phyloP scores from a whole-genome alignment of 2,888 invertebrate species.

The Carterocephalus palaemon region DNA sequence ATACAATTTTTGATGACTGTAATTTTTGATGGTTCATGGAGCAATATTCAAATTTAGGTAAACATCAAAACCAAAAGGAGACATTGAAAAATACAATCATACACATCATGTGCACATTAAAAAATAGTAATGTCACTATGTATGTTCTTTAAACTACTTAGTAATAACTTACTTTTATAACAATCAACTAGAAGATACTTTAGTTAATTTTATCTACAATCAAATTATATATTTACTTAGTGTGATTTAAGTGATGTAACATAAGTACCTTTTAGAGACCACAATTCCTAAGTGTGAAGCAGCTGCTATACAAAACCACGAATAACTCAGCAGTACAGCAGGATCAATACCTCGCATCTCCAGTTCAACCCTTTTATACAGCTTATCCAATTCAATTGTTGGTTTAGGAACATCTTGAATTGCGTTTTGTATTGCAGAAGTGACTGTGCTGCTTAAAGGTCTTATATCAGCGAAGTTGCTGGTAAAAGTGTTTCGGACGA shows the following conservation, averaged over 20 bases:
- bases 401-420: slow-evolving; percentile 42
- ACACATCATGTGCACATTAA: no score
- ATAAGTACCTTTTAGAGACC: slow-evolving; percentile 84
- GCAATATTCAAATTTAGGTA: slow-evolving; percentile 1
- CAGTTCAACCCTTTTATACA: slow-evolving; percentile 89
- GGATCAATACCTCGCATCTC: slow-evolving; percentile 93
- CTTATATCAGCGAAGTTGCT: slow-evolving; percentile 40
- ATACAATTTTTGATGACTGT: neutral
- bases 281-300: slow-evolving; percentile 89
- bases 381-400: slow-evolving; percentile 81
- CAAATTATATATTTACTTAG: no score
- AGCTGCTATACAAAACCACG: slow-evolving; percentile 88
- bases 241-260: no score
- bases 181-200: no score
- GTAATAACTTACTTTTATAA: no score
- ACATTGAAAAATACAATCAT: no score
- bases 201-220: no score
- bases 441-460: slow-evolving; percentile 42
- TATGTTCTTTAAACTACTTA: no score
- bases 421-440: slow-evolving; percentile 41
- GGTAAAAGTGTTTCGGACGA: slow-evolving; percentile 39
- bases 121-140: no score
- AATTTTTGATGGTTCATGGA: no score
- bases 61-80: no score
- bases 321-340: slow-evolving; percentile 92